Percentiles rank a stretch among this genome's conserved stretches.
phyloP scores from a whole-genome alignment of 2,113 vertebrate genomes.

The Cynopterus brachyotis region DNA sequence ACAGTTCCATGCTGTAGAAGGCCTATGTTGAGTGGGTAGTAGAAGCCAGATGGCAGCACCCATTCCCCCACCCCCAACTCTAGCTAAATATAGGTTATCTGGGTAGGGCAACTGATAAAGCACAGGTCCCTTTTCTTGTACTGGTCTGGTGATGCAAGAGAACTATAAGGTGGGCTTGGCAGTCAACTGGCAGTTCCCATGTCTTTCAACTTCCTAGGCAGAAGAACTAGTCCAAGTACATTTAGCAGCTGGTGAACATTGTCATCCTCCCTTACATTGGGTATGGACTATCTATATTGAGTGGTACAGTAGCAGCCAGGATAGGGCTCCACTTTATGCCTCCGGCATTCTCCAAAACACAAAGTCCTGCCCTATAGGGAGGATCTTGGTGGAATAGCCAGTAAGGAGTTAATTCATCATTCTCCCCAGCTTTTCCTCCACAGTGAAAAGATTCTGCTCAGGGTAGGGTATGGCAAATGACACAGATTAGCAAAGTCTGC shows the following conservation, averaged over 20 bases:
- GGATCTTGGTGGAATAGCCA: background rate
- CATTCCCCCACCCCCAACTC: background rate
- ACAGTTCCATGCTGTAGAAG: background rate
- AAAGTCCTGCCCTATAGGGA: background rate
- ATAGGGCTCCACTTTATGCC: background rate
- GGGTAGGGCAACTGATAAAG: background rate
- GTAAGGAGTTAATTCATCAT: background rate
- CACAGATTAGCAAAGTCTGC: background rate
- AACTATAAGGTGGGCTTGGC: background rate
- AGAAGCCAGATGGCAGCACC: background rate
- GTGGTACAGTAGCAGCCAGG: background rate
- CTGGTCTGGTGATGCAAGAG: background rate
- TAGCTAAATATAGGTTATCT: slow-evolving; percentile 6
- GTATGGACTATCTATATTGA: background rate
- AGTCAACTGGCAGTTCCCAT: background rate
- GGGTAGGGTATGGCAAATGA: background rate
- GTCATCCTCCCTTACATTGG: background rate
- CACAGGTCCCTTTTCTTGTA: background rate
- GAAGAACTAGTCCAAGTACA: background rate
- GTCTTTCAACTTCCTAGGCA: background rate
- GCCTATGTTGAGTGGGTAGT: background rate
- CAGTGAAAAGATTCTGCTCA: background rate
- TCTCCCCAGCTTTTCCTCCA: background rate
- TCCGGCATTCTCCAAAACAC: background rate
- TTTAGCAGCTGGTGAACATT: background rate